Conservation (phyloP, 2,888 invertebrate genomes). For the Julus scanicus region DNA sequence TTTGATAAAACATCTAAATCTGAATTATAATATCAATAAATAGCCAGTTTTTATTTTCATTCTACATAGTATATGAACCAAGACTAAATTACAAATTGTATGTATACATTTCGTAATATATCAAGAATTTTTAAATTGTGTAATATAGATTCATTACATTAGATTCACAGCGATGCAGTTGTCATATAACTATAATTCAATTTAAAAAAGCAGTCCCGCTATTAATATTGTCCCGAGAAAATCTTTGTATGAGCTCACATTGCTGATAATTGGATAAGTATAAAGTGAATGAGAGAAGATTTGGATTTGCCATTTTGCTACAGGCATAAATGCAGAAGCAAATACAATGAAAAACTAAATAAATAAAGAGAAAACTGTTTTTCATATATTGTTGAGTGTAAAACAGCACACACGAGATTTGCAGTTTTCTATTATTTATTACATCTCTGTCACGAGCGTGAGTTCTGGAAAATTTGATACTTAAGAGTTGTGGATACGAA, state of each 20-base stretch:
- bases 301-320: neutral
- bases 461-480: constrained; percentile 31
- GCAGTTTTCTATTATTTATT: constrained; percentile 25
- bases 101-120: neutral
- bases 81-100: neutral
- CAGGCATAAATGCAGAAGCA: neutral
- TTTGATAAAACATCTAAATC: no score
- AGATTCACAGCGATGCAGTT: neutral
- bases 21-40: no score
- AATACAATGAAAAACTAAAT: neutral
- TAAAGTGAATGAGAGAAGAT: constrained; percentile 7
- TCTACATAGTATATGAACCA: no score
- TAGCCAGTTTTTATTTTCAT: no score
- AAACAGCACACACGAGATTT: constrained; percentile 29
- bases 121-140: neutral
- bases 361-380: neutral
- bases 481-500: constrained; percentile 38
- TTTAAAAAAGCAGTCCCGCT: neutral
- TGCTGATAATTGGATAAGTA: constrained; percentile 2
- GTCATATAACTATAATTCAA: neutral
- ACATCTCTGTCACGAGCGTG: constrained; percentile 11
- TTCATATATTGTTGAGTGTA: constrained; percentile 25
- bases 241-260: neutral
- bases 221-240: neutral
- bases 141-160: neutral